Conservation (phyloP, 1,140 invertebrate genomes). For the Pachypsylla venusta region DNA sequence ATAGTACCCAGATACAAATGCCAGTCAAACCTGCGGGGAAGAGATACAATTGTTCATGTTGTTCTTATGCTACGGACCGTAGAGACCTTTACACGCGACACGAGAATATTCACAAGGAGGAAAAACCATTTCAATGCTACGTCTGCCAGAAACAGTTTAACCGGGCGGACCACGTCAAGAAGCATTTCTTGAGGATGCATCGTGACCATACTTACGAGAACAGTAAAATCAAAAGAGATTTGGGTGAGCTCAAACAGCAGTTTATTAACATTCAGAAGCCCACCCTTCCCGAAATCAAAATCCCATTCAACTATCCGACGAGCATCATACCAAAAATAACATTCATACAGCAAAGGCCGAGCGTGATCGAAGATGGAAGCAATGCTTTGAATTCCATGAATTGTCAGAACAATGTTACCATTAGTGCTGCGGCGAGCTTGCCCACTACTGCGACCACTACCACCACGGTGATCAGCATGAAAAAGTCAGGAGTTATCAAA, state of each 20-base stretch:
- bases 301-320: not conserved
- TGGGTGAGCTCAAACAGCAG: not conserved
- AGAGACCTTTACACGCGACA: conserved; percentile 88
- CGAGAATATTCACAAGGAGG: conserved; percentile 87
- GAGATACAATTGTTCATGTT: conserved; percentile 68
- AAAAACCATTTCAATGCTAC: conserved; percentile 86
- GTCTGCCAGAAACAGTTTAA: conserved; percentile 84
- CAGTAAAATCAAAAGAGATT: conserved; percentile 52
- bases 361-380: not conserved
- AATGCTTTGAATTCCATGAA: not conserved
- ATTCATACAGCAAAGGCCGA: not conserved
- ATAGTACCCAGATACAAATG: conserved; percentile 9
- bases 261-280: conserved; percentile 26
- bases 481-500: conserved; percentile 27
- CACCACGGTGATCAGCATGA: conserved; percentile 19
- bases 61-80: conserved; percentile 78
- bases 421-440: conserved; percentile 26
- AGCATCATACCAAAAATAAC: not conserved
- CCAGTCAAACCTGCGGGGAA: conserved; percentile 33
- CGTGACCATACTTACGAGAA: conserved; percentile 69
- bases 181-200: conserved; percentile 82
- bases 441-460: conserved; percentile 19
- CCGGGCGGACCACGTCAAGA: conserved; percentile 87
- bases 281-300: conserved; percentile 1
- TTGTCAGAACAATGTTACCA: conserved; percentile 26